Percentiles rank a stretch among this genome's conserved stretches.
phyloP scores from a whole-genome alignment of 2,797 vertebrate species.

The Merluccius polli region DNA sequence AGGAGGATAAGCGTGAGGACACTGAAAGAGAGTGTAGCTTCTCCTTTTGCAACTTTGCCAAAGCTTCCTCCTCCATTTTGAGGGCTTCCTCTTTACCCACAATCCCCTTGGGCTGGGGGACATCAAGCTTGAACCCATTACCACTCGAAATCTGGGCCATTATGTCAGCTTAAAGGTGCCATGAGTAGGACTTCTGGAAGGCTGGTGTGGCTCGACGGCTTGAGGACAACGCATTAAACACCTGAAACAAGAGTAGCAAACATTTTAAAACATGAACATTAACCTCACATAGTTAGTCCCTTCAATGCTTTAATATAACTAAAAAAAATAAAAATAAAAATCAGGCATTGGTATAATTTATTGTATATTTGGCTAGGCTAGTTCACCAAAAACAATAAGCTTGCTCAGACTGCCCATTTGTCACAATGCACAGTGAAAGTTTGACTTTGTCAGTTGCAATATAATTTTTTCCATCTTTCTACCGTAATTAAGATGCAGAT shows the following conservation, averaged over 20 bases:
- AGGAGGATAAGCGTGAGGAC: slow-evolving; percentile 58
- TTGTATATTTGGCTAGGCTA: background rate
- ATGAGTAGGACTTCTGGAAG: slow-evolving; percentile 61
- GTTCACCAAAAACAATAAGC: background rate
- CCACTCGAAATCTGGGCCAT: slow-evolving; percentile 95
- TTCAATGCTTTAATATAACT: background rate
- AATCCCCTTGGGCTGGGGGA: slow-evolving; percentile 79
- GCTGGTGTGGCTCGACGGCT: slow-evolving; percentile 38
- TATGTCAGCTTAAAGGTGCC: slow-evolving; percentile 72
- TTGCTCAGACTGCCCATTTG: background rate
- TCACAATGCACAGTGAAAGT: slow-evolving; percentile 1
- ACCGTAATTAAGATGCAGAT: slow-evolving; percentile 4
- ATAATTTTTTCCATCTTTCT: background rate
- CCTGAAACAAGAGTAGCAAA: slow-evolving; percentile 62
- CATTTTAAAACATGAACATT: background rate
- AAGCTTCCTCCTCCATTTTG: slow-evolving; percentile 95
- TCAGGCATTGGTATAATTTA: background rate
- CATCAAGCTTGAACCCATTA: slow-evolving; percentile 84
- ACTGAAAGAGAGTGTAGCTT: slow-evolving; percentile 68
- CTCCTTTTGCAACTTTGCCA: slow-evolving; percentile 88
- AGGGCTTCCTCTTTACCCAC: slow-evolving; percentile 96
- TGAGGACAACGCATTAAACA: slow-evolving; percentile 49
- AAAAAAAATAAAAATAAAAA: background rate
- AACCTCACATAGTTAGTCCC: background rate
- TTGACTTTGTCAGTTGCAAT: slow-evolving; percentile 1